Evolutionary conservation across 2,888 invertebrate species (phyloP).

Genomic region (Acrocera orbiculus): DNA sequence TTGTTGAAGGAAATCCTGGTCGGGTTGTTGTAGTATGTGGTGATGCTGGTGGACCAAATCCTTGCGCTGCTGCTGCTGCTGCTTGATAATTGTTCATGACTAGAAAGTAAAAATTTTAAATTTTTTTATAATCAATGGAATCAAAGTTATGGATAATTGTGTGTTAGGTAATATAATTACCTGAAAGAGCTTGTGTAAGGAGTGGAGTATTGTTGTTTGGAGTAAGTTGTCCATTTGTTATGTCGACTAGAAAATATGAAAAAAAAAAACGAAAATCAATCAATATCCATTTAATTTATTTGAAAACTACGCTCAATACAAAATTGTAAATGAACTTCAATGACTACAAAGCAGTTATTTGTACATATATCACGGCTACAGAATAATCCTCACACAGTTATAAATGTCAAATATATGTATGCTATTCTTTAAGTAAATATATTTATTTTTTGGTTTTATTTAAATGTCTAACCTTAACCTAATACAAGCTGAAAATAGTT

Average conservation of each 20-base stretch:
- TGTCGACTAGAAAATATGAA: constrained; percentile 59
- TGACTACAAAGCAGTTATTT: no score
- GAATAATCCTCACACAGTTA: no score
- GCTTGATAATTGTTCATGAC: constrained; percentile 95
- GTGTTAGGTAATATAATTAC: constrained; percentile 34
- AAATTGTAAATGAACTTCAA: no score
- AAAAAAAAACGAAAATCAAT: no score
- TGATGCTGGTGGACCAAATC: constrained; percentile 66
- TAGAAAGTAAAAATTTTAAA: constrained; percentile 19
- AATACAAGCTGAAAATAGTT: no score
- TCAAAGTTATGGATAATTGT: background rate
- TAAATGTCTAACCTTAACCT: no score
- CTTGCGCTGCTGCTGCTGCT: constrained; percentile 58
- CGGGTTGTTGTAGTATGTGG: constrained; percentile 54
- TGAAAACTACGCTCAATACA: no score
- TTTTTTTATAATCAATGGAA: background rate
- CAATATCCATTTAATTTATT: no score
- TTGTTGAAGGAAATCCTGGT: constrained; percentile 76
- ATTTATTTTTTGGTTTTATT: no score
- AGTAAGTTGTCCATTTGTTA: constrained; percentile 88
- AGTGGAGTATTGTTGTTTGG: constrained; percentile 92
- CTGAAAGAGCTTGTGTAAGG: constrained; percentile 90
- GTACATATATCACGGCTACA: no score
- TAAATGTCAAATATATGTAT: no score
- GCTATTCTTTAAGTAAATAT: no score